These are phyloP conservation scores for Isaurus tuberculatus DNA, from an alignment of 92 coral and sea anemone genomes.

Conservation along the genomic window DNA sequence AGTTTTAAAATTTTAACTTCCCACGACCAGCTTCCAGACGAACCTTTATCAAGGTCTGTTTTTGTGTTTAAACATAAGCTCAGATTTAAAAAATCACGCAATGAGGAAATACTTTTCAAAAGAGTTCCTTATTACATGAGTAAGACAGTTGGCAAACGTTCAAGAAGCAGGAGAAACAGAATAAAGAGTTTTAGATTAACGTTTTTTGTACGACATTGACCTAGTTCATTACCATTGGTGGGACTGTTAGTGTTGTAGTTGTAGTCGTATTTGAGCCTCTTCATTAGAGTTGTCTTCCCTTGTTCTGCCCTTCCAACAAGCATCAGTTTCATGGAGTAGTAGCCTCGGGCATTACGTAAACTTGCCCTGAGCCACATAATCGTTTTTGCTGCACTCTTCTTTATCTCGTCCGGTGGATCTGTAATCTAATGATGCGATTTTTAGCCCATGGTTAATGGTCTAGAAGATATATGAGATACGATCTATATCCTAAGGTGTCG, in stretches of 20 bases:
- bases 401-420: slow-evolving; percentile 91
- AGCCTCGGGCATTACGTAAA: slow-evolving; percentile 80
- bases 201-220: not conserved
- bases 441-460: not conserved
- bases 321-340: slow-evolving; percentile 94
- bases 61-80: no score
- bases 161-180: no score
- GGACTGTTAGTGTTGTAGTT: slow-evolving; percentile 73
- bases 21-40: no score
- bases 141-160: no score
- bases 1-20: no score
- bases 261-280: slow-evolving; percentile 81
- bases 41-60: no score
- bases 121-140: no score
- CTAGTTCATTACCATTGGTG: slow-evolving; percentile 77
- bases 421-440: slow-evolving; percentile 65
- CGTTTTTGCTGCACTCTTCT: slow-evolving; percentile 76
- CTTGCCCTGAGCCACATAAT: slow-evolving; percentile 79
- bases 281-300: slow-evolving; percentile 96
- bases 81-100: no score
- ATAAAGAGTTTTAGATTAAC: no score
- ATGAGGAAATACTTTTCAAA: no score
- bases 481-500: no score
- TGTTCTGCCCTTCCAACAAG: slow-evolving; percentile 93
- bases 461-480: not conserved